Evolutionary conservation across 2,888 invertebrate genomes (phyloP).

Genomic region (Platerodrilus igneus): DNA sequence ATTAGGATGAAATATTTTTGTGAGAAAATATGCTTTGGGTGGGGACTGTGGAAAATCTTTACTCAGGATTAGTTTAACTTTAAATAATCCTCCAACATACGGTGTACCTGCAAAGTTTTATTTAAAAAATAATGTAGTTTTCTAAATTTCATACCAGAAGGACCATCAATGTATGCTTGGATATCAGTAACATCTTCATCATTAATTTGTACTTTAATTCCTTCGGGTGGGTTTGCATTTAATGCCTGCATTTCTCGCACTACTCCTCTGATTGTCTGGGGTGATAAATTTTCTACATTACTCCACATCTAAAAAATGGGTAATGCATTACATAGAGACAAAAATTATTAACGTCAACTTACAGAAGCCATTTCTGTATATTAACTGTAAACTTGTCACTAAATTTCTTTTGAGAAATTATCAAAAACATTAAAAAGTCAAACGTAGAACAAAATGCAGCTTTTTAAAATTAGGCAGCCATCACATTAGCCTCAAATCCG

Average conservation of each 20-base stretch:
- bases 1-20: slow-evolving; percentile 96
- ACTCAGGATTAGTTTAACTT: slow-evolving; percentile 82
- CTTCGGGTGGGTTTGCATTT: slow-evolving; percentile 80
- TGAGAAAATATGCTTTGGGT: slow-evolving; percentile 89
- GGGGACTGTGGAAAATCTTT: slow-evolving; percentile 91
- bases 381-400: not conserved
- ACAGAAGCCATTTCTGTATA: slow-evolving; percentile 19
- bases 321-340: slow-evolving; percentile 3
- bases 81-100: slow-evolving; percentile 83
- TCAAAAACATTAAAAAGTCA: slow-evolving; percentile 14
- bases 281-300: slow-evolving; percentile 92
- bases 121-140: not conserved
- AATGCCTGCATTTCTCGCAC: slow-evolving; percentile 84
- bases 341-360: slow-evolving; percentile 13
- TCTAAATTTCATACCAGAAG: slow-evolving; percentile 48
- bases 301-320: slow-evolving; percentile 62
- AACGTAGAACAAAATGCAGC: slow-evolving; percentile 11
- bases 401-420: slow-evolving; percentile 4
- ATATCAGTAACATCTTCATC: slow-evolving; percentile 93
- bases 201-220: slow-evolving; percentile 82
- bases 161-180: slow-evolving; percentile 87
- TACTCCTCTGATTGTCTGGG: slow-evolving; percentile 84
- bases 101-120: slow-evolving; percentile 66
- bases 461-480: slow-evolving; percentile 20
- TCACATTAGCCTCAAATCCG: slow-evolving; percentile 20